Percentiles rank a stretch among this genome's conserved stretches.
Evolutionary conservation across 2,113 vertebrate genomes (phyloP).

Genomic region (Manacus vitellinus): DNA sequence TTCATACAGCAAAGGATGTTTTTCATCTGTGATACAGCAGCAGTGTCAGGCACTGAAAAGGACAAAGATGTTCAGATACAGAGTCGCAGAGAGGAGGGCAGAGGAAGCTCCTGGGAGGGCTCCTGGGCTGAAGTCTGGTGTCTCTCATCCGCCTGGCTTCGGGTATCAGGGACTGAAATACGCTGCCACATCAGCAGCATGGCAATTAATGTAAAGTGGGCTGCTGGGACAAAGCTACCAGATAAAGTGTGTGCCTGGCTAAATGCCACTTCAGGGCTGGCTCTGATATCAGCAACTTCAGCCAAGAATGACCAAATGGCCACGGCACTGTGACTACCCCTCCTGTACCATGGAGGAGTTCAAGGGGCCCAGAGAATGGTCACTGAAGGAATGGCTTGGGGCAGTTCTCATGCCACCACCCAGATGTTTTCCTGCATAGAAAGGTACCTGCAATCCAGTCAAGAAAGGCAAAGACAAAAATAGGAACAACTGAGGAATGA

Average conservation of each 20-base stretch:
- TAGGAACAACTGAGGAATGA: background rate
- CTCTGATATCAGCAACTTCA: background rate
- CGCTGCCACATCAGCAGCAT: background rate
- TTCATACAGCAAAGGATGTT: background rate
- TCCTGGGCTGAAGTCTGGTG: background rate
- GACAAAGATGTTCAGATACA: background rate
- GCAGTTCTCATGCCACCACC: background rate
- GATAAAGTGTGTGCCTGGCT: background rate
- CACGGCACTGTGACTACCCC: background rate
- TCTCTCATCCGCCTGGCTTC: background rate
- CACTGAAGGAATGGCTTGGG: background rate
- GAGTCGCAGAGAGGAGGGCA: background rate
- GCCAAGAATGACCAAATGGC: background rate
- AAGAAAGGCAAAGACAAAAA: background rate
- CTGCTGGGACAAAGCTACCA: background rate
- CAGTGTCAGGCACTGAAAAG: background rate
- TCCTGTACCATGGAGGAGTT: background rate
- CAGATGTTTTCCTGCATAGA: background rate
- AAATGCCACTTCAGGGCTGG: background rate
- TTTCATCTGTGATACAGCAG: background rate
- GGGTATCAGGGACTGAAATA: background rate
- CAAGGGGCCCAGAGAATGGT: rapidly evolving
- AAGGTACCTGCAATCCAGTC: background rate
- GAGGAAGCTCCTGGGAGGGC: background rate
- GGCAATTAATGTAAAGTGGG: background rate